These are phyloP conservation scores for Sebastes vulpes DNA, from an alignment of 2,797 vertebrate genomes.

Conservation along the genomic window DNA sequence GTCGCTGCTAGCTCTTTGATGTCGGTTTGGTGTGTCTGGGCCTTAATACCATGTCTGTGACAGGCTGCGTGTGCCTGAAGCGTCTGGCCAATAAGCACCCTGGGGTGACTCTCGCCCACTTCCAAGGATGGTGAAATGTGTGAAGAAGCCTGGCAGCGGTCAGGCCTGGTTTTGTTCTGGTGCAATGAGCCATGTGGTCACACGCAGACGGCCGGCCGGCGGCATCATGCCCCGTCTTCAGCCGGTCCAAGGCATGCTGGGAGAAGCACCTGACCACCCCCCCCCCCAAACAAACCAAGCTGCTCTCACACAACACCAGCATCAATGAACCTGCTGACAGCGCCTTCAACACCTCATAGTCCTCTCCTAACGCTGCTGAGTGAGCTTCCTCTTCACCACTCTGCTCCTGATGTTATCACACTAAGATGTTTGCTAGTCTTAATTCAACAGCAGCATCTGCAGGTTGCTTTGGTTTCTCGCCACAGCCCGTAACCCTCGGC, in stretches of 20 bases:
- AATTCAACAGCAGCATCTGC: conserved; percentile 18
- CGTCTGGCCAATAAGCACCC: conserved; percentile 28
- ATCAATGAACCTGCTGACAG: conserved; percentile 71
- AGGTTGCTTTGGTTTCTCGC: conserved; percentile 29
- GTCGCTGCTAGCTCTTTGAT: no score
- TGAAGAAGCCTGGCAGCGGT: conserved; percentile 56
- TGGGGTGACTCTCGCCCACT: conserved; percentile 3
- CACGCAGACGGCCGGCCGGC: conserved; percentile 51
- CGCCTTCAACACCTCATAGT: conserved; percentile 71
- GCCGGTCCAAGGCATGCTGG: conserved; percentile 40
- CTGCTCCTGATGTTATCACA: conserved; percentile 60
- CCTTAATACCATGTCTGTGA: conserved; percentile 12
- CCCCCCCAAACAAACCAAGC: conserved; percentile 48
- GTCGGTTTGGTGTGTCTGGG: not conserved
- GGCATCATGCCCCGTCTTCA: conserved; percentile 44
- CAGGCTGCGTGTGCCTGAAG: not conserved
- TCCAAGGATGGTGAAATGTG: conserved; percentile 20
- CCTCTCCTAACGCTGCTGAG: conserved; percentile 37
- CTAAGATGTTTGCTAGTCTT: conserved; percentile 49
- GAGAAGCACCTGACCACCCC: conserved; percentile 44
- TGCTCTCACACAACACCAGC: conserved; percentile 33
- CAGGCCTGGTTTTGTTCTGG: conserved; percentile 66
- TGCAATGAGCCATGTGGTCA: conserved; percentile 68
- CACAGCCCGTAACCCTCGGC: not conserved
- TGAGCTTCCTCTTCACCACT: conserved; percentile 50